Evolutionary conservation across 2,113 vertebrate species (phyloP).

Genomic region (Etheostoma cragini): DNA sequence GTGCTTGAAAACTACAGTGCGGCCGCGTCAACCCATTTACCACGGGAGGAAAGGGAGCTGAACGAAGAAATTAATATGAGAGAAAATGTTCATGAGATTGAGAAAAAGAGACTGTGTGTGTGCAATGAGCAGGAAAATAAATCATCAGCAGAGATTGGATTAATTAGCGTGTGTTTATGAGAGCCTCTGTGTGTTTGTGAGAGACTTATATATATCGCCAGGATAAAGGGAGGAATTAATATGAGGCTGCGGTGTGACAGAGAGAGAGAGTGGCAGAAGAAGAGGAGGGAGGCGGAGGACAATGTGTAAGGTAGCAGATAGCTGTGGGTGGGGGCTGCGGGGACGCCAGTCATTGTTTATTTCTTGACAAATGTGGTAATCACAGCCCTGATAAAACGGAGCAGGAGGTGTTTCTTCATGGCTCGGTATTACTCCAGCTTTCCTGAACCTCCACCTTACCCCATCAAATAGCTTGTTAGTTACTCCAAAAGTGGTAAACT

Average conservation of each 20-base stretch:
- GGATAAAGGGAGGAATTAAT: slow-evolving; percentile 57
- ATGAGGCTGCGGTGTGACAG: slow-evolving; percentile 15
- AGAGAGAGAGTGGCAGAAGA: not conserved
- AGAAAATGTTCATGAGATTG: not conserved
- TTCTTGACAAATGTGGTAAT: slow-evolving; percentile 67
- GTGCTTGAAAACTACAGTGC: slow-evolving; percentile 8
- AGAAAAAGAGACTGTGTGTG: slow-evolving; percentile 11
- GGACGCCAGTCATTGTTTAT: slow-evolving; percentile 41
- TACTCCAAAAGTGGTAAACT: not conserved
- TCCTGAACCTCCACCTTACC: slow-evolving; percentile 15
- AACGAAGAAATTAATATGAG: slow-evolving; percentile 12
- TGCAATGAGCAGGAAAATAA: slow-evolving; percentile 30
- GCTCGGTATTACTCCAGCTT: not conserved
- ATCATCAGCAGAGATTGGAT: slow-evolving; percentile 42
- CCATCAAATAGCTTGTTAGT: slow-evolving; percentile 12
- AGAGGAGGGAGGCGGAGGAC: slow-evolving; percentile 26
- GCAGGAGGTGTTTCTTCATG: slow-evolving; percentile 30
- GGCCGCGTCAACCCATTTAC: slow-evolving; percentile 26
- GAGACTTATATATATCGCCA: slow-evolving; percentile 41
- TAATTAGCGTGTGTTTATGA: slow-evolving; percentile 49
- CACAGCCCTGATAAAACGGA: slow-evolving; percentile 42
- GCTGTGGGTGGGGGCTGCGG: slow-evolving; percentile 46
- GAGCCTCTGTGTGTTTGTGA: slow-evolving; percentile 35
- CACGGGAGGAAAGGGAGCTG: not conserved
- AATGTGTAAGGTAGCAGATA: slow-evolving; percentile 58